These are phyloP conservation scores for Orchesella cincta DNA, from an alignment of 1,140 invertebrate species.

Conservation along the genomic window DNA sequence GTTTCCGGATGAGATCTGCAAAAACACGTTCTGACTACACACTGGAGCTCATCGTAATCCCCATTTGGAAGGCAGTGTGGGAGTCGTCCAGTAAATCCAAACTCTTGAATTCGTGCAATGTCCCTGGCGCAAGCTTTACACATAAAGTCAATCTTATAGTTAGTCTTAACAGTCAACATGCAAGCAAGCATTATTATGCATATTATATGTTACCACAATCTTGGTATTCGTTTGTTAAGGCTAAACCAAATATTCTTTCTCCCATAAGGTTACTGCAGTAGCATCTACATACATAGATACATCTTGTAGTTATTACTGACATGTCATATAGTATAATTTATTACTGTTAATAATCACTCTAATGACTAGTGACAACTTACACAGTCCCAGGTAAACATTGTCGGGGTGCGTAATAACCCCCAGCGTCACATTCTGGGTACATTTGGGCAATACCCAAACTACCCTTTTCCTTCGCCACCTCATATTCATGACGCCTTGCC, in stretches of 20 bases:
- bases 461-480: conserved; percentile 20
- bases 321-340: neutral
- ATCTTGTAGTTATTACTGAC: neutral
- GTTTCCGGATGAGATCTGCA: conserved; percentile 33
- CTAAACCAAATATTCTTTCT: conserved; percentile 43
- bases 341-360: neutral
- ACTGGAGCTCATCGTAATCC: conserved; percentile 48
- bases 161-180: neutral
- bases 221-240: conserved; percentile 15
- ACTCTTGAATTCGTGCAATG: conserved; percentile 31
- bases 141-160: too few relatives aligned
- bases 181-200: neutral
- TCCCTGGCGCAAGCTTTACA: conserved; percentile 35
- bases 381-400: conserved; percentile 47
- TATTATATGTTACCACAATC: conserved; percentile 45
- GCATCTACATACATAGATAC: conserved; percentile 41
- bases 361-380: too few relatives aligned
- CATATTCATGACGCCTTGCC: conserved; percentile 3
- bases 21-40: conserved; percentile 37
- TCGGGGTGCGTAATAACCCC: conserved; percentile 36
- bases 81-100: conserved; percentile 32
- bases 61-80: conserved; percentile 48
- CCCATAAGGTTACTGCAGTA: conserved; percentile 42
- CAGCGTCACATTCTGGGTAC: conserved; percentile 43
- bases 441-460: conserved; percentile 42